phyloP scores from a whole-genome alignment of 2,113 vertebrate genomes.

The Eonycteris spelaea region DNA sequence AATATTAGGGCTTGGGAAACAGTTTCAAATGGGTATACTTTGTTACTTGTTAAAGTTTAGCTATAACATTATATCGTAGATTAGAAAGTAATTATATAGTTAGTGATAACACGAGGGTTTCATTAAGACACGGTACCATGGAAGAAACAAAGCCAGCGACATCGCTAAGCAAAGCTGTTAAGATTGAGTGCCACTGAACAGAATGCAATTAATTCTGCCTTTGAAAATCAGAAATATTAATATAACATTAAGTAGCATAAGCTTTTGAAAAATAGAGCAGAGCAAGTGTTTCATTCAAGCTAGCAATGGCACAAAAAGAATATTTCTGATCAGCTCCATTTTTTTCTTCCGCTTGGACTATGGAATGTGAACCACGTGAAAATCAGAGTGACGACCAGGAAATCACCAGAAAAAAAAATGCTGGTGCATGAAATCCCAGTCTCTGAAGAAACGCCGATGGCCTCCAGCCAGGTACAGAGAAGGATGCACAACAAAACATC shows the following conservation, averaged over 20 bases:
- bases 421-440: neutral
- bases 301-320: constrained; percentile 19
- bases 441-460: neutral
- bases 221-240: constrained; percentile 35
- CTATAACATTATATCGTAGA: neutral
- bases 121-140: neutral
- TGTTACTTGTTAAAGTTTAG: neutral
- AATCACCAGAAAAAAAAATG: neutral
- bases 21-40: neutral
- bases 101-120: neutral
- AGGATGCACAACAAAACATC: neutral
- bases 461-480: neutral
- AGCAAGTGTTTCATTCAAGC: constrained; percentile 45
- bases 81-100: neutral
- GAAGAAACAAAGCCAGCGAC: neutral
- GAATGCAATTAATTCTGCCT: neutral
- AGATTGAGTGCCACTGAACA: neutral
- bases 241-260: neutral
- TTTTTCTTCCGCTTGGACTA: neutral
- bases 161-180: neutral
- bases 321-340: constrained; percentile 48
- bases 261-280: constrained; percentile 2
- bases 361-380: neutral
- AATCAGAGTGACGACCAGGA: neutral
- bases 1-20: neutral